Base-by-base conservation (phyloP, 2,797 vertebrate genomes). In the Xenops minutus region DNA sequence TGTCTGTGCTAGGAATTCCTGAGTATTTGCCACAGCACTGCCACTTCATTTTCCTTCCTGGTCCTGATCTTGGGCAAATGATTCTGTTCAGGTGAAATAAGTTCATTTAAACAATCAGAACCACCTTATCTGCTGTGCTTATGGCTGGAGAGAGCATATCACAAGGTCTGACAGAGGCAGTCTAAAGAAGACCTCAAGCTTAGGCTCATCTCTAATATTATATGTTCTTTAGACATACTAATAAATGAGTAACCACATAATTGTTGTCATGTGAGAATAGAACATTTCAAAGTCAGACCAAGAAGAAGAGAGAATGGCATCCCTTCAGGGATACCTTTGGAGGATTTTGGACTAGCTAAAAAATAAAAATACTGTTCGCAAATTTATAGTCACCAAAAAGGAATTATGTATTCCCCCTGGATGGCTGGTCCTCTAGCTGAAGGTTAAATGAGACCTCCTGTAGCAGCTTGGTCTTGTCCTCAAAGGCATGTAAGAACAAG, bases 121-220 rank as follows among this genome's bases (percentile, higher is more conserved):
- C 19, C 78, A 67, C 2, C 41, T 49, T 14, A 74, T 24, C 14
- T 34, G 15, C 49, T 82, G 63, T 61, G 32, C 12, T 85, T 7
- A 49, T 34, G 64, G 29, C 29, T 73, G 34, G 37, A 76, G 20
- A 54, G 23, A 10, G 17, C 5, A 12, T 10, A 64, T 30, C 39
- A 58, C 0, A 0, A 55, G 9, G 26, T 76, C 20, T 52, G 67
- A 27, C 51, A 79, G 36, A 30, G 7, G 41, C 0, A 27, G 14
- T 59, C 29, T 46, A 61, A 74, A 94, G 52, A 32, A 51, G 62
- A 61, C 4, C 27, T 59, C 27, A 77, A 49, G 26, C 43, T 78
- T 18, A 32, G 6, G 22, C 37, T 34, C n/a, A 59, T 61, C 10
- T 73, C 55, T 11, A 30, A 36, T 0, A 0, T 4, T 39, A 78